Evolutionary conservation across 2,797 vertebrate genomes (phyloP).

Genomic region (Phataginus tricuspis): DNA sequence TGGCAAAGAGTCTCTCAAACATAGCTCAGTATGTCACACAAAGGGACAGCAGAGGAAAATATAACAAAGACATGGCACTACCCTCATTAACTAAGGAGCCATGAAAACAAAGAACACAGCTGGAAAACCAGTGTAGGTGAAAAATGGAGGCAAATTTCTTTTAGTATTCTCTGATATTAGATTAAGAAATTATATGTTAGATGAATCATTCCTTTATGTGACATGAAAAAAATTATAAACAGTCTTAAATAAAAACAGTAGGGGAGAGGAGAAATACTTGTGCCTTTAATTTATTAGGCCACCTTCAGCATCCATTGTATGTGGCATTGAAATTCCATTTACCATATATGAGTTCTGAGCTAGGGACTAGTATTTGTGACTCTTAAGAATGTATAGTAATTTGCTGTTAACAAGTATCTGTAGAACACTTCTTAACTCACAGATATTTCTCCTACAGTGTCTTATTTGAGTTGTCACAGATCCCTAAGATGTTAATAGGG

Average conservation of each 20-base stretch:
- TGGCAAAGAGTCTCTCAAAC: slow-evolving; percentile 59
- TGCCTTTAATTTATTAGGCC: slow-evolving; percentile 23
- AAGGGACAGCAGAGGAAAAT: slow-evolving; percentile 44
- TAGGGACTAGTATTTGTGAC: background rate
- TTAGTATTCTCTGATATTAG: slow-evolving; percentile 43
- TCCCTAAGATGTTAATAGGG: background rate
- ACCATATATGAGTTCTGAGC: slow-evolving; percentile 20
- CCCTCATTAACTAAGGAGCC: slow-evolving; percentile 27
- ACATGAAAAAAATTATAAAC: slow-evolving; percentile 4
- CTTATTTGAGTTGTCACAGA: slow-evolving; percentile 33
- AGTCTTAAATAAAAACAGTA: background rate
- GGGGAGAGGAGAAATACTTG: background rate
- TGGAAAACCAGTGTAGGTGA: slow-evolving; percentile 11
- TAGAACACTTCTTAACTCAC: slow-evolving; percentile 29
- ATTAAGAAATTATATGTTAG: background rate
- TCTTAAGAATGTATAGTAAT: slow-evolving; percentile 34
- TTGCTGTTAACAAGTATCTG: slow-evolving; percentile 27
- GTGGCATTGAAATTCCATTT: background rate
- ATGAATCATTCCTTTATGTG: slow-evolving; percentile 14
- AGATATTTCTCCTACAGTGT: slow-evolving; percentile 3
- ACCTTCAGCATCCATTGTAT: background rate
- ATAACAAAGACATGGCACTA: background rate
- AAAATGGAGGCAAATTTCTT: slow-evolving; percentile 35
- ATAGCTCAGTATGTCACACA: slow-evolving; percentile 37
- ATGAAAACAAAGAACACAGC: slow-evolving; percentile 44